Evolutionary conservation across 2,113 vertebrate species (phyloP), one percentile per base, ranked within the genome.

Genomic region (Cisticola juncidis): DNA sequence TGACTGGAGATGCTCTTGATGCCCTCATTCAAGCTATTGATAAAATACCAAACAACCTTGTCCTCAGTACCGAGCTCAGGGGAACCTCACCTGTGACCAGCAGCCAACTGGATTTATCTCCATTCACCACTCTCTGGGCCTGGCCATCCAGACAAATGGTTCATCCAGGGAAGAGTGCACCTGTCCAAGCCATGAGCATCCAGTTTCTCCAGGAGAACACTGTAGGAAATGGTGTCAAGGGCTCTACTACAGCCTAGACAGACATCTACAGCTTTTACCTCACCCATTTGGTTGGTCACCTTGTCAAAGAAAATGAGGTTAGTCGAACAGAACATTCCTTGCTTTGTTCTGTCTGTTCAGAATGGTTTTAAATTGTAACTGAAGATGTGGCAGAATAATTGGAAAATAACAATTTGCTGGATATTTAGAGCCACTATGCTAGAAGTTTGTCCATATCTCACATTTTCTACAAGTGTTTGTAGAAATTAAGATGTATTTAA

Each of bases 1-100:
- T 73, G 5, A 11, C 19, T 23, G 33, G 23, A 18, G 20, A 14
- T 35, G 44, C 26, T 36, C 23, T 66, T 42, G 5, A 28, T 51
- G 13, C 2, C 16, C 12, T 66, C 15, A 45, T 29, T 65, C 45
- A 60, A 22, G 10, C 12, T 51, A n/a, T 38, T 1, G 0, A 17
- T 29, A 24, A 60, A n/a, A 38, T 53, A n/a, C 24, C 29, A 38
- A 66, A 33, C 12, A 20, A 12, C 2, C 1, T 11, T n/a, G 8
- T 24, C 13, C 16, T 28, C 33, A 29, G 0, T 21, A 20, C 14
- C 25, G 53, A 68, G 11, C 16, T 66, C n/a, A 51, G 33, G 33
- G 6, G 3, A 81, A 3, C 15, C 22, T 38, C 38, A 60, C 53
- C 45, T 74, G 3, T 53, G 38, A 53, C 38, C 7, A 17, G 61